Evolutionary conservation across 2,797 vertebrate species (phyloP).

Genomic region (Limnodromus scolopaceus): DNA sequence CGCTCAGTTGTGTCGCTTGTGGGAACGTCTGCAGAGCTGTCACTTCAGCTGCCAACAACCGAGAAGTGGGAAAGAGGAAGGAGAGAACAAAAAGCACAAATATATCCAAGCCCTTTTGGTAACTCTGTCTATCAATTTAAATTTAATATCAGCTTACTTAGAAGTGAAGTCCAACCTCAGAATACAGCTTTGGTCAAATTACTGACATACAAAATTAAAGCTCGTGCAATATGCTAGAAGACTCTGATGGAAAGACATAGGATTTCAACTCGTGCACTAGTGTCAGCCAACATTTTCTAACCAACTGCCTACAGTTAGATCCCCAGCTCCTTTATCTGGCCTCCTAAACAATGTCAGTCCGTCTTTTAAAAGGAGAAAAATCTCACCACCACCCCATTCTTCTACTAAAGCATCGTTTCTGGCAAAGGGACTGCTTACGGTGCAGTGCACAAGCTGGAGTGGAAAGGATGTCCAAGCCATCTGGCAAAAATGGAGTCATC

Average conservation of each 20-base stretch:
- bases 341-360: neutral
- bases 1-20: neutral
- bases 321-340: neutral
- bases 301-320: neutral
- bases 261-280: neutral
- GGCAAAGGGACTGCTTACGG: neutral
- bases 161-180: constrained; percentile 8
- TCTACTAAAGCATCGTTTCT: neutral
- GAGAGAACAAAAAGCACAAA: neutral
- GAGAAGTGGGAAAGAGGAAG: neutral
- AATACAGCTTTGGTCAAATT: neutral
- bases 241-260: neutral
- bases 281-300: neutral
- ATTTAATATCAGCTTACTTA: neutral
- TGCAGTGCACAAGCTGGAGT: neutral
- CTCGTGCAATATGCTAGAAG: neutral
- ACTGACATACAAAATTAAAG: neutral
- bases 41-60: neutral
- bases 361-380: neutral
- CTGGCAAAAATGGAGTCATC: neutral
- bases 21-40: neutral
- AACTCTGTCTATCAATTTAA: neutral
- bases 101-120: neutral
- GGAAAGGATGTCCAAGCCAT: neutral
- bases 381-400: neutral